A percentile compares a stretch with the other conserved stretches of the same genome.
phyloP scores from a whole-genome alignment of 2,797 vertebrate species.

The Oreonectes daqikongensis region DNA sequence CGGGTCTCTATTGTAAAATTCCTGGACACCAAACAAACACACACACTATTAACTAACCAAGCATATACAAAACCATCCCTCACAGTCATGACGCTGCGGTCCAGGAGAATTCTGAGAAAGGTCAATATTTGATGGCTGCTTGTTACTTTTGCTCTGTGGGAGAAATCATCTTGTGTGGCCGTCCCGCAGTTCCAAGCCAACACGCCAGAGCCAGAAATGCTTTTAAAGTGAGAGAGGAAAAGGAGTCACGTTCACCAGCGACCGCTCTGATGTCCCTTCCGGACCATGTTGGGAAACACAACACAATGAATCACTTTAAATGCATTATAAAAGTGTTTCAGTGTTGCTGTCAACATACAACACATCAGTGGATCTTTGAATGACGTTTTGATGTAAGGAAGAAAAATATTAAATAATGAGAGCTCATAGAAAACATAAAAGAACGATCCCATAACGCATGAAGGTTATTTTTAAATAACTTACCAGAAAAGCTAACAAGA shows the following conservation, averaged over 20 bases:
- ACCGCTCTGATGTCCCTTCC: conserved; percentile 2
- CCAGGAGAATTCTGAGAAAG: conserved; percentile 26
- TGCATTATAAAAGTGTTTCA: not conserved
- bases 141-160: conserved; percentile 24
- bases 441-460: no score
- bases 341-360: not conserved
- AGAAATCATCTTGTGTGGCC: conserved; percentile 40
- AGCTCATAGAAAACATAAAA: not conserved
- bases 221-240: conserved; percentile 4
- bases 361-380: not conserved
- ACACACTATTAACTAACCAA: not conserved
- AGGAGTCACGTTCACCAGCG: not conserved
- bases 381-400: not conserved
- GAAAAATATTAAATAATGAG: no score
- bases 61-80: conserved; percentile 1
- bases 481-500: no score
- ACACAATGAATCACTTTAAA: conserved; percentile 5
- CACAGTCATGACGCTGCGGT: not conserved
- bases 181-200: not conserved
- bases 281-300: not conserved
- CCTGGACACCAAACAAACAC: not conserved
- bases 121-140: conserved; percentile 38
- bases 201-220: conserved; percentile 2
- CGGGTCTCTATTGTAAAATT: not conserved
- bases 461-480: no score